Base-by-base conservation (phyloP, 2,797 vertebrate species). In the Chiroxiphia lanceolata region DNA sequence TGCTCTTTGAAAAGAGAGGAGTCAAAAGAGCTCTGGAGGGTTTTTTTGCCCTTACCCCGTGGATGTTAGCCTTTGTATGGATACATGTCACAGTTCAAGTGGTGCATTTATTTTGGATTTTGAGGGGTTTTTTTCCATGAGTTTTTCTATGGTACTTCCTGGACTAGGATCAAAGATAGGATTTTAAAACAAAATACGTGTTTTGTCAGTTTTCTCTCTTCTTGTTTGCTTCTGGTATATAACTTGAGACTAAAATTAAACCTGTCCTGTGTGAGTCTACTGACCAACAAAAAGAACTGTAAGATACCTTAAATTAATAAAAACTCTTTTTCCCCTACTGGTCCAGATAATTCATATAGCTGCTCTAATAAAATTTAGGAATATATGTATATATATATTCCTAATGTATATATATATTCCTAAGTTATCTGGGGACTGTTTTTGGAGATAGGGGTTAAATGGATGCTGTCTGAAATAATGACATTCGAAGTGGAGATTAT, bases 11-110 rank as follows among this genome's bases (percentile, higher is more conserved):
- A 61, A 69, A 59, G 9, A 26, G 29, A 64, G 50, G 23, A 45
- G 26, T 57, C 3, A 2, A 2, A 78, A 90, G 40, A 83, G 23
- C 19, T 67, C 27, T 36, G 22, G 15, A 68, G 44, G 50, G 8
- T 27, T 51, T 67, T 42, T 53, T 31, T 15, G 10, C n/a, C 16
- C 22, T 6, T 8, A 2, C 2, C 13, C 12, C 0, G 0, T 16
- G 22, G 51, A 10, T 91, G 15, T 34, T 68, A 23, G 6, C 2
- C 0, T 80, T 59, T 71, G 26, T 45, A 11, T 33, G 40, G 65
- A 27, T 79, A 36, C 1, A 1, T 71, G 29, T 21, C 11, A 8
- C 27, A 67, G 25, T 67, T 69, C 22, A n/a, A 20, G 40, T 8
- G 7, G 8, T 38, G 6, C 11, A 7, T 72, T 85, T 67, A 44